These are phyloP conservation scores for Sceloporus tristichus DNA, from an alignment of 2,113 vertebrate genomes.

Conservation along the genomic window DNA sequence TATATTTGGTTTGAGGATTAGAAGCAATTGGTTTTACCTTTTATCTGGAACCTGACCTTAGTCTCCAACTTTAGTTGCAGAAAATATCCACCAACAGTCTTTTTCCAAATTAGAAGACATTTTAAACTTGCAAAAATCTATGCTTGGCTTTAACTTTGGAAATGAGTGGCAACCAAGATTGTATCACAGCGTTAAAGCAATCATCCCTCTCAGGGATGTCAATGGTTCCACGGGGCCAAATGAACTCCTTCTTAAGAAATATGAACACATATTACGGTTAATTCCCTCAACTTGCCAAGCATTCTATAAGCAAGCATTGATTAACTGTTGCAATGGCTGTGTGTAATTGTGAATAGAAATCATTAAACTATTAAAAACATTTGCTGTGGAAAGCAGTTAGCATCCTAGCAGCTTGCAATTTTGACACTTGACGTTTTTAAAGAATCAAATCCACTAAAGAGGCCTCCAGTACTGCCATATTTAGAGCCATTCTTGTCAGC, in stretches of 20 bases:
- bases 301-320: conserved; percentile 55
- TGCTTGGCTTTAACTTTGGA: neutral
- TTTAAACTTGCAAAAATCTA: neutral
- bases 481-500: neutral
- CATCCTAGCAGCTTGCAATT: conserved; percentile 42
- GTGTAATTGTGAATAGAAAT: conserved; percentile 66
- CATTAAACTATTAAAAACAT: conserved; percentile 62
- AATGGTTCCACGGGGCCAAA: neutral
- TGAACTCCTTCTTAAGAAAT: neutral
- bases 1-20: neutral
- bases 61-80: neutral
- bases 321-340: conserved; percentile 67
- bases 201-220: neutral
- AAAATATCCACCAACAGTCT: neutral
- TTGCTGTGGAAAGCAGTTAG: conserved; percentile 10
- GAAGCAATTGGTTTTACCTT: neutral
- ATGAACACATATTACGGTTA: neutral
- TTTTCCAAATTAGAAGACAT: neutral
- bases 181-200: neutral
- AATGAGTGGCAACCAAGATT: neutral
- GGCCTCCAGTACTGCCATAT: neutral
- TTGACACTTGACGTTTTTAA: neutral
- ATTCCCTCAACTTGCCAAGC: conserved; percentile 48
- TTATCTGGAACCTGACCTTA: neutral
- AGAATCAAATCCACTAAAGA: neutral